A percentile compares a stretch with the other conserved stretches of the same genome.
Conservation (phyloP, 2,797 vertebrate species). For the Neosilurus mollespiculum region DNA sequence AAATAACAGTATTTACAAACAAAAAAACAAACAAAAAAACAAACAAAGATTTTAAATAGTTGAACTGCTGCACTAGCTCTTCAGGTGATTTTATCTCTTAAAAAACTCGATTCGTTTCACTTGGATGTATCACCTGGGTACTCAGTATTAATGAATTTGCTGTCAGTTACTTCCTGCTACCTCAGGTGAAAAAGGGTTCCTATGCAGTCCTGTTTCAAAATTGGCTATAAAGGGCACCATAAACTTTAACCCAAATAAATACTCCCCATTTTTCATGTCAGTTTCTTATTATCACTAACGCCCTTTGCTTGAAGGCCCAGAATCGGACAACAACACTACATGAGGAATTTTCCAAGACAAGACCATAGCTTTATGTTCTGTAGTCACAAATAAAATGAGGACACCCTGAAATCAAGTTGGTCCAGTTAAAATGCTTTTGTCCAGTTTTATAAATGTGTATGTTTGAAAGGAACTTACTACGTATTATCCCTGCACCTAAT, state of each 20-base stretch:
- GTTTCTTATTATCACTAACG: conserved; percentile 35
- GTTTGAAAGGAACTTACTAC: neutral
- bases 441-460: neutral
- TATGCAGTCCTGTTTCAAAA: conserved; percentile 13
- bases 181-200: conserved; percentile 20
- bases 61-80: neutral
- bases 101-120: neutral
- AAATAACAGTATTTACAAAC: neutral
- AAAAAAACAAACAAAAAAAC: conserved; percentile 14
- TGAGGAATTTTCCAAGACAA: conserved; percentile 2
- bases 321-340: neutral
- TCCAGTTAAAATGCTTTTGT: neutral
- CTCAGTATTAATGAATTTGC: conserved; percentile 20
- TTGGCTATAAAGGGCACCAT: conserved; percentile 35
- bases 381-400: neutral
- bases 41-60: neutral
- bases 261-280: conserved; percentile 38
- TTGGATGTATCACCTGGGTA: neutral
- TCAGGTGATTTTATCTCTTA: neutral
- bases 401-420: neutral
- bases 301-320: conserved; percentile 21
- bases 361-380: neutral
- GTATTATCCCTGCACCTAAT: too few species aligned
- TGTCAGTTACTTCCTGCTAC: conserved; percentile 2
- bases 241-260: conserved; percentile 36